A percentile compares a stretch with the other conserved stretches of the same genome.
Evolutionary conservation across 2,888 invertebrate genomes (phyloP).

Genomic region (Sceliomorpha sp.): DNA sequence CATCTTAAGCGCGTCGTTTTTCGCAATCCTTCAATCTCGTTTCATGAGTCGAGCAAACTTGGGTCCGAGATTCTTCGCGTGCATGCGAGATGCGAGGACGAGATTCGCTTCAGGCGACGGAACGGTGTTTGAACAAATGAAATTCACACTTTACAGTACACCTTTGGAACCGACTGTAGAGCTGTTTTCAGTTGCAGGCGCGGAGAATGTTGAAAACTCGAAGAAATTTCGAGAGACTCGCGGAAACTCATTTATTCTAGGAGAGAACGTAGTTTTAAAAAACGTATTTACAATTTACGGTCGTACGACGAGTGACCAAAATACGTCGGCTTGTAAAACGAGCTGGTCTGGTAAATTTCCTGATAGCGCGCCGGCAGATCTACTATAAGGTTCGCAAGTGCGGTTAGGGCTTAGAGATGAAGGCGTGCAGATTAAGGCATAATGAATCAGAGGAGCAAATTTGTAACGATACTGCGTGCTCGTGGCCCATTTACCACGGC

Average conservation of each 20-base stretch:
- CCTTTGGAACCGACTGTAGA: too few relatives aligned
- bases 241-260: too few relatives aligned
- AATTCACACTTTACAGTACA: too few relatives aligned
- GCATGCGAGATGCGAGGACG: constrained; percentile 29
- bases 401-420: constrained; percentile 40
- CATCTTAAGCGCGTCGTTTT: constrained; percentile 41
- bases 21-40: constrained; percentile 42
- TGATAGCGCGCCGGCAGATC: too few relatives aligned
- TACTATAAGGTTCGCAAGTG: constrained; percentile 38
- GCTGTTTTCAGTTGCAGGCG: too few relatives aligned
- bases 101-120: constrained; percentile 35
- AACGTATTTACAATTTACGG: too few relatives aligned
- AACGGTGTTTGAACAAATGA: constrained; percentile 45
- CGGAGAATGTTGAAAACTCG: too few relatives aligned
- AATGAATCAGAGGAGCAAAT: constrained; percentile 56
- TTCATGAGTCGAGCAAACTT: constrained; percentile 21
- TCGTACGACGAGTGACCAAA: too few relatives aligned
- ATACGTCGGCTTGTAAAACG: too few relatives aligned
- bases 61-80: constrained; percentile 30
- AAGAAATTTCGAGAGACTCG: too few relatives aligned
- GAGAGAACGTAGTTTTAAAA: too few relatives aligned
- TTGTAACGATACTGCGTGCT: constrained; percentile 57
- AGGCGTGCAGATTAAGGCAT: constrained; percentile 49
- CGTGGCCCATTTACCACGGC: constrained; percentile 50
- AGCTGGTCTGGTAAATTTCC: too few relatives aligned